Conservation (phyloP, 2,797 vertebrate genomes). For the Acridotheres tristis region DNA sequence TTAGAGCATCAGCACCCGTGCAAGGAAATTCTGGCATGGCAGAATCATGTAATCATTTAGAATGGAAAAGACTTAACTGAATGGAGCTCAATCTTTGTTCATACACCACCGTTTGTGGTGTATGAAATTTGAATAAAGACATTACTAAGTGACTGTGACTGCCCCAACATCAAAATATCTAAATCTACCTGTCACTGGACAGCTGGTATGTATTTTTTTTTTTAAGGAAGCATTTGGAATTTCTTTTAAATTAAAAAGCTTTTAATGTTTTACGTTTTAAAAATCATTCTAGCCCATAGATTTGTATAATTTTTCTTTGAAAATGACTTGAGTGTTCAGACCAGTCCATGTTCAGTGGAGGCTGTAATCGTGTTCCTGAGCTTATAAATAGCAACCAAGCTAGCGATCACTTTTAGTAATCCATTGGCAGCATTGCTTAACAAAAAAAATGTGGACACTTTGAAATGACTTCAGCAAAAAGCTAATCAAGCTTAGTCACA, state of each 20-base stretch:
- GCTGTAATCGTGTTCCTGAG: background rate
- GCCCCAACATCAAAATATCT: background rate
- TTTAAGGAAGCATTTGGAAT: background rate
- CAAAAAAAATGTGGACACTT: background rate
- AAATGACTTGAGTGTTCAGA: background rate
- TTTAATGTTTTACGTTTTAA: background rate
- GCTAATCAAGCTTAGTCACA: conserved; percentile 20
- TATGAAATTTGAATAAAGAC: background rate
- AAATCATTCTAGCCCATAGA: background rate
- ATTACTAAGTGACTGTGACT: background rate
- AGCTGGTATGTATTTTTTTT: background rate
- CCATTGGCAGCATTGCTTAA: background rate
- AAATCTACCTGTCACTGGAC: background rate
- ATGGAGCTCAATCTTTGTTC: too few species aligned
- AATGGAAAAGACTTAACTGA: background rate
- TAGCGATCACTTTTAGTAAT: background rate
- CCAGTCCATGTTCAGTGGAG: background rate
- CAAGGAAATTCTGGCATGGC: background rate
- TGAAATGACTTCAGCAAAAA: background rate
- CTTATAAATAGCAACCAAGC: background rate
- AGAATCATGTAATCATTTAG: background rate
- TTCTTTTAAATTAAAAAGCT: background rate
- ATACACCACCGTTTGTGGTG: background rate
- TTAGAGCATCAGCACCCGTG: fast-evolving
- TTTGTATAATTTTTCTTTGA: background rate